Evolutionary conservation across 2,113 vertebrate species (phyloP).

Genomic region (Numenius arquata): DNA sequence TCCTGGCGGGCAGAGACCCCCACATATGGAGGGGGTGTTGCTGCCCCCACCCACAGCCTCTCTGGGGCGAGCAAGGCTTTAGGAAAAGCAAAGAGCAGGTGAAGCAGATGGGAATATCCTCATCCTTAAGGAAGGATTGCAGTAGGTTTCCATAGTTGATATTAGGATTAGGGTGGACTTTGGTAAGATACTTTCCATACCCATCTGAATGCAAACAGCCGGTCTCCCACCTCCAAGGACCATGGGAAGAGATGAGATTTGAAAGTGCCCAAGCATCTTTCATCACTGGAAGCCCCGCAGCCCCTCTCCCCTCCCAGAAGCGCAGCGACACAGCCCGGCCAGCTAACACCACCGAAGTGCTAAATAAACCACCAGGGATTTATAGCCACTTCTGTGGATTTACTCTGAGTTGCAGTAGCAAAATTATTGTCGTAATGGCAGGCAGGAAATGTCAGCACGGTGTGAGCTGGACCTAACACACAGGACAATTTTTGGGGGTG

Average conservation of each 20-base stretch:
- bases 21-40: accelerated
- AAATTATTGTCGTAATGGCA: background rate
- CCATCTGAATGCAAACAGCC: accelerated
- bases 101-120: accelerated
- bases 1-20: background rate
- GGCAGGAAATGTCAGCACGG: background rate
- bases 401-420: background rate
- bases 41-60: background rate
- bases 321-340: accelerated
- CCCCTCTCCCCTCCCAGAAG: background rate
- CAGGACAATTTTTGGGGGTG: background rate
- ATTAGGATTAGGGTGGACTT: background rate
- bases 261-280: background rate
- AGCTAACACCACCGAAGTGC: no score
- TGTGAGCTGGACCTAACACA: no score
- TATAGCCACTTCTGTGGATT: no score
- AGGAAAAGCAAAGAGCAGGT: background rate
- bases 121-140: background rate
- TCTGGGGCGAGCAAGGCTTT: accelerated
- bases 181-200: background rate
- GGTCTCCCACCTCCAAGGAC: background rate
- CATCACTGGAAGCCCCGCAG: background rate
- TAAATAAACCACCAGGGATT: background rate
- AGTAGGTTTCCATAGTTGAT: background rate
- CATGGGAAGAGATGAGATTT: background rate